Evolutionary conservation across 1,140 invertebrate genomes (phyloP).

Genomic region (Drosophila orosa): DNA sequence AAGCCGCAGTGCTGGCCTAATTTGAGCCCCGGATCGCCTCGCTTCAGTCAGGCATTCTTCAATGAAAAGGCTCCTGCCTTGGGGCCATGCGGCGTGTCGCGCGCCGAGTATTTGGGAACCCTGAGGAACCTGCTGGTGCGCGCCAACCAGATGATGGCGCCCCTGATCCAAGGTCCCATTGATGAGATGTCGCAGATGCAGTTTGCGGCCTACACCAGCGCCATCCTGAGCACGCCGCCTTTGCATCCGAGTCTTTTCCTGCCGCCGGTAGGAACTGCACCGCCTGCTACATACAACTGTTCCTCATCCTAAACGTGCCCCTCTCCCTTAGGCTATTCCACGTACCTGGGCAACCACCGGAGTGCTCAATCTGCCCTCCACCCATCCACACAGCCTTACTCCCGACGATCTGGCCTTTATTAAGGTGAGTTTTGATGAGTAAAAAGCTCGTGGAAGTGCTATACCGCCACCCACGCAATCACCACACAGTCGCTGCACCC

Average conservation of each 20-base stretch:
- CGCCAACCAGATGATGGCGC: conserved; percentile 55
- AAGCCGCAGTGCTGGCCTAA: too few relatives aligned
- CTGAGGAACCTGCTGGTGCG: conserved; percentile 58
- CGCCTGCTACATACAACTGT: fast-evolving
- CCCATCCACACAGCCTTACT: conserved; percentile 44
- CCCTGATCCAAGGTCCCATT: conserved; percentile 44
- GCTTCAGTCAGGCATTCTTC: too few relatives aligned
- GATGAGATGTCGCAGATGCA: conserved; percentile 45
- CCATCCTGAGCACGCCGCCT: conserved; percentile 40
- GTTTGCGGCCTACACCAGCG: conserved; percentile 56
- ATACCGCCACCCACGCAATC: background rate
- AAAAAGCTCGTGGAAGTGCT: background rate
- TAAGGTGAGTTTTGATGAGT: conserved; percentile 29
- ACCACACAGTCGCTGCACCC: conserved; percentile 15
- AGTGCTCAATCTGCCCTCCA: conserved; percentile 10
- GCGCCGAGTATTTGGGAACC: conserved; percentile 52
- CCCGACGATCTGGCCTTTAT: conserved; percentile 40
- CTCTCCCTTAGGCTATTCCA: conserved; percentile 9
- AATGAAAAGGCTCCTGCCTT: background rate
- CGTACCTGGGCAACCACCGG: conserved; percentile 15
- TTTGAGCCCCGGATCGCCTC: background rate
- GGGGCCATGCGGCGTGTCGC: conserved; percentile 19
- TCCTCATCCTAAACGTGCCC: background rate
- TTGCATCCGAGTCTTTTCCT: conserved; percentile 64
- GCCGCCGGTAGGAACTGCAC: conserved; percentile 34